phyloP scores from a whole-genome alignment of 2,888 invertebrate species.

The Nemotelus nigrinus region DNA sequence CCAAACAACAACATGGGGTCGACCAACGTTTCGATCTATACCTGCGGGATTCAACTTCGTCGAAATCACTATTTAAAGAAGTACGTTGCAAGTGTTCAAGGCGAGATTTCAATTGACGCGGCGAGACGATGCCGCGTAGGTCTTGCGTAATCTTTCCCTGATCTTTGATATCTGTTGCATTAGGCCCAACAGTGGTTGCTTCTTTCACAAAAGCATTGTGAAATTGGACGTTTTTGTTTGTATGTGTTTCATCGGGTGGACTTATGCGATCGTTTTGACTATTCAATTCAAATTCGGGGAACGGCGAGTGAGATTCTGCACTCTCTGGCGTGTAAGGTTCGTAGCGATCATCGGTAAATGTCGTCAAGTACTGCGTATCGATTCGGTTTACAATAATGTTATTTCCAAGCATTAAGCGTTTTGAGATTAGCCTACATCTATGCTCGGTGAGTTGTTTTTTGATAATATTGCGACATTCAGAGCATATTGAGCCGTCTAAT shows the following conservation, averaged over 20 bases:
- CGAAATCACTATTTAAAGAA: constrained; percentile 55
- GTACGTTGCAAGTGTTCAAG: constrained; percentile 65
- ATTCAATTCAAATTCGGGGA: constrained; percentile 62
- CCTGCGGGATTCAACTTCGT: constrained; percentile 40
- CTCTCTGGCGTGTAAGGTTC: constrained; percentile 88
- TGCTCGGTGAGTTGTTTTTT: constrained; percentile 58
- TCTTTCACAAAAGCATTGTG: constrained; percentile 35
- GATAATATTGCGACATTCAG: constrained; percentile 60
- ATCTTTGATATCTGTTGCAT: constrained; percentile 39
- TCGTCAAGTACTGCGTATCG: constrained; percentile 66
- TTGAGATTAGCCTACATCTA: constrained; percentile 60
- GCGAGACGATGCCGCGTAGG: constrained; percentile 68
- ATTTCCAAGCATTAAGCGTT: constrained; percentile 59
- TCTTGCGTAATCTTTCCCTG: constrained; percentile 36
- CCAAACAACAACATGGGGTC: constrained; percentile 51
- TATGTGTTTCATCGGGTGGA: constrained; percentile 55
- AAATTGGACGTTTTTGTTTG: constrained; percentile 48
- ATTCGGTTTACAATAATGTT: constrained; percentile 68
- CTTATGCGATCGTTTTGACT: constrained; percentile 57
- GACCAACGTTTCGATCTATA: constrained; percentile 52
- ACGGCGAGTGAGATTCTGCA: constrained; percentile 79
- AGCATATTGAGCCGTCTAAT: constrained; percentile 56
- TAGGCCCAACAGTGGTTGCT: constrained; percentile 51
- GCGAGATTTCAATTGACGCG: constrained; percentile 71
- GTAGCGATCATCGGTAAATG: constrained; percentile 61